Conservation (phyloP, 53 echinoderm and acorn worm species). For the Apostichopus leukothele region DNA sequence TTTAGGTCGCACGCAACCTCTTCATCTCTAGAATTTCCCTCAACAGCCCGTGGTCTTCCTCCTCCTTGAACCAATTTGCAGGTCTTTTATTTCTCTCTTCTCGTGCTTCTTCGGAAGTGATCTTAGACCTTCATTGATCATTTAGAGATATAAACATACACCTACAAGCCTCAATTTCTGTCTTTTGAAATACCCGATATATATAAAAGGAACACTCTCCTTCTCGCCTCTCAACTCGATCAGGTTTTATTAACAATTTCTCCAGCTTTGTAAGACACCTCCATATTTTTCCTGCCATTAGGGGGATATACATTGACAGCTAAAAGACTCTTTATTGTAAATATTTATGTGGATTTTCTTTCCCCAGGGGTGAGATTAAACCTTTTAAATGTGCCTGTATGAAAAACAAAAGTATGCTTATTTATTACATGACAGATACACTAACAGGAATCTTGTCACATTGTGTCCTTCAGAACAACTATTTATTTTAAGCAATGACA, state of each 20-base stretch:
- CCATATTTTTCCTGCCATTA: slow-evolving; percentile 18
- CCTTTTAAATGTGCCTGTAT: not conserved
- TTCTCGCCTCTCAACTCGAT: not conserved
- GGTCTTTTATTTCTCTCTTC: too few relatives aligned
- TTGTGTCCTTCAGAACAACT: not conserved
- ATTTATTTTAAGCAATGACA: not conserved
- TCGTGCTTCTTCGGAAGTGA: too few relatives aligned
- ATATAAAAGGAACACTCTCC: not conserved
- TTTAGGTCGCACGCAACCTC: too few relatives aligned
- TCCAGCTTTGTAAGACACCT: not conserved
- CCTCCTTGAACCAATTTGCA: too few relatives aligned
- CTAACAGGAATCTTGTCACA: not conserved
- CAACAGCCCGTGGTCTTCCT: too few relatives aligned
- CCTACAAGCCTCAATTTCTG: too few relatives aligned
- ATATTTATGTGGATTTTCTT: not conserved
- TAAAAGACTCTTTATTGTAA: slow-evolving; percentile 7
- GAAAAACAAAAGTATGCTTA: not conserved
- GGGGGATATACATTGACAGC: not conserved
- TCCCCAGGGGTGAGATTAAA: not conserved
- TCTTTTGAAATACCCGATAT: too few relatives aligned
- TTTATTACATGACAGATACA: slow-evolving; percentile 1
- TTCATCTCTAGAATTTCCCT: too few relatives aligned
- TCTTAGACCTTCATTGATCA: too few relatives aligned
- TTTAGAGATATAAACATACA: too few relatives aligned
- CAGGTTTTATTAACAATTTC: slow-evolving; percentile 3